Evolutionary conservation across 2,113 vertebrate species (phyloP), one percentile per base, ranked within the genome.

Genomic region (Scolopax mira): DNA sequence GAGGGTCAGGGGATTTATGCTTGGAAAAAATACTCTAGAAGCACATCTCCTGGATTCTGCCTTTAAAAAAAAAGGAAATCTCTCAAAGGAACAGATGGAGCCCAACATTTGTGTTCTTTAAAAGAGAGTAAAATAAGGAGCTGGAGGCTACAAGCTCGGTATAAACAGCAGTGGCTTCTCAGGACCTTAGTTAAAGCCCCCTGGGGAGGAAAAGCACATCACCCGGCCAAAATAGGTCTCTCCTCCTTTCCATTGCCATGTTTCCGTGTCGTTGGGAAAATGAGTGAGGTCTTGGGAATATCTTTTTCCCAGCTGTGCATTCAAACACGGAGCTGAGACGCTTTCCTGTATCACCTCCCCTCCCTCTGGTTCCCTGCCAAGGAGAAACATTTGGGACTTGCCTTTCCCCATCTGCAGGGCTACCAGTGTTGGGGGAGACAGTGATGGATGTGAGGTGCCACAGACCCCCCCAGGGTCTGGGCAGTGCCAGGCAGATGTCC

Each of bases 21-120:
- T 90, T 67, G 85, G 91, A 58, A 91, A 70, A 93, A 88, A 10
- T 3, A 48, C 13, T 10, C 82, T 69, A 65, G 27, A 65, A 88
- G 64, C 15, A 66, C 17, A 52, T 30, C 67, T 93, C 51, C 22
- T 42, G 58, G 71, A 58, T 11, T 71, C 65, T 55, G 51, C 69
- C 61, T 91, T 71, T 6, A 14, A 71, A 60, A 46, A 74, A 51
- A 25, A 52, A 51, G 15, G 35, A 44, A 33, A 41, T 30, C 33
- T 88, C 79, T 64, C 69, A 65, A 52, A 67, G 88, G 91, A 85
- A 25, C 18, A 3, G 33, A 13, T 41, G 49, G 72, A 86, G 35
- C 75, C 44, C 55, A 7, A 54, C 9, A 1, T 31, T 69, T 1
- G 7, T 33, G 48, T 77, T 85, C 75, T 75, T 87, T 75, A 61